Conservation (phyloP, 1,140 invertebrate genomes). For the Dendrolimus kikuchii region DNA sequence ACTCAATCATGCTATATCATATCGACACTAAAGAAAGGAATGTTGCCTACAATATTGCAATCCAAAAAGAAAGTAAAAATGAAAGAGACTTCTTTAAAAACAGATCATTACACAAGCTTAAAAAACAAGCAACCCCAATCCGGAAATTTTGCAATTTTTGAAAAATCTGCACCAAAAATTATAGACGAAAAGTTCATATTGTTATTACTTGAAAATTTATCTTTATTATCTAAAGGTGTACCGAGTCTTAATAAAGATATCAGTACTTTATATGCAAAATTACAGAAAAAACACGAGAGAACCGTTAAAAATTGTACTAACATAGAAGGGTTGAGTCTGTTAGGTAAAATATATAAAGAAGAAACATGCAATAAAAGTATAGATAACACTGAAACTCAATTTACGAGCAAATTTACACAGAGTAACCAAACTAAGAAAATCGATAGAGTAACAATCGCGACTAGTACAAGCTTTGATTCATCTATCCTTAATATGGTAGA, state of each 20-base stretch:
- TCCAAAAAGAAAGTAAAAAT: constrained; percentile 15
- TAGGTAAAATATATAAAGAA: constrained; percentile 45
- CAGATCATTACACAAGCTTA: too few relatives aligned
- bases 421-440: not conserved
- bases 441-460: not conserved
- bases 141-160: constrained; percentile 4
- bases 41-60: constrained; percentile 11
- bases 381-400: constrained; percentile 7
- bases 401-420: not conserved
- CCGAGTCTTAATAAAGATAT: constrained; percentile 47
- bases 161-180: constrained; percentile 20
- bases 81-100: constrained; percentile 3
- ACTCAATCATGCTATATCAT: constrained; percentile 34
- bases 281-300: constrained; percentile 40
- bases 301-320: constrained; percentile 18
- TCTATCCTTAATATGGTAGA: too few relatives aligned
- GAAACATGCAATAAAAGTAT: constrained; percentile 7
- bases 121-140: too few relatives aligned
- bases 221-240: constrained; percentile 32
- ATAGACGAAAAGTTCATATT: constrained; percentile 50
- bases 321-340: constrained; percentile 28
- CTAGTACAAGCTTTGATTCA: not conserved
- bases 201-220: constrained; percentile 42
- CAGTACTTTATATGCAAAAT: constrained; percentile 32
- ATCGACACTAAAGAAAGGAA: constrained; percentile 26